Percentiles rank a stretch among this genome's conserved stretches.
phyloP scores from a whole-genome alignment of 1,140 invertebrate genomes.

The Physella acuta region DNA sequence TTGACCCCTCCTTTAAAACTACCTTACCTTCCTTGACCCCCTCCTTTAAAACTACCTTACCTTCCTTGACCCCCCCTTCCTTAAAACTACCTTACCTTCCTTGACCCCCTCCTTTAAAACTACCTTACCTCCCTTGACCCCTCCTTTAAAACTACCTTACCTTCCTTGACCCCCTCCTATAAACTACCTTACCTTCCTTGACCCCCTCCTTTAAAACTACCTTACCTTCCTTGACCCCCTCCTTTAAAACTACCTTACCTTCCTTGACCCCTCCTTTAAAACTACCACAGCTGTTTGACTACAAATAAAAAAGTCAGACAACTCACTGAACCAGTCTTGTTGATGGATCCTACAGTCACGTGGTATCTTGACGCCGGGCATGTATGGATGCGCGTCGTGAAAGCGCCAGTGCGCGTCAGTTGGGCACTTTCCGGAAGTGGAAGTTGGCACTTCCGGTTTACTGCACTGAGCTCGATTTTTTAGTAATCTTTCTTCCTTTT shows the following conservation, averaged over 20 bases:
- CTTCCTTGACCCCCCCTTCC: too few relatives aligned
- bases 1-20: too few relatives aligned
- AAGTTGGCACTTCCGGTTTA: too few relatives aligned
- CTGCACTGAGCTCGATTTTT: too few relatives aligned
- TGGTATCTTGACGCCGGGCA: background rate
- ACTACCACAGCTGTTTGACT: background rate
- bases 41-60: too few relatives aligned
- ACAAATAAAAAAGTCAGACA: background rate
- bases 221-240: background rate
- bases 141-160: background rate
- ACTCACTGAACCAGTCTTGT: conserved; percentile 18
- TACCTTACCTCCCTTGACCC: background rate
- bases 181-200: background rate
- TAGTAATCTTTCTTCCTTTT: too few relatives aligned
- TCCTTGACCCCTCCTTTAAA: background rate
- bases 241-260: background rate
- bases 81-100: too few relatives aligned
- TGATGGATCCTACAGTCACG: background rate
- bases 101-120: too few relatives aligned
- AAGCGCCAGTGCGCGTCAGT: conserved; percentile 9
- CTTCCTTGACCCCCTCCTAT: background rate
- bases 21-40: too few relatives aligned
- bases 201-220: background rate
- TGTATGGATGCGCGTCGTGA: background rate
- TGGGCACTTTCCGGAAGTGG: background rate